Conservation (phyloP, 1,140 invertebrate species). For the Solen grandis region DNA sequence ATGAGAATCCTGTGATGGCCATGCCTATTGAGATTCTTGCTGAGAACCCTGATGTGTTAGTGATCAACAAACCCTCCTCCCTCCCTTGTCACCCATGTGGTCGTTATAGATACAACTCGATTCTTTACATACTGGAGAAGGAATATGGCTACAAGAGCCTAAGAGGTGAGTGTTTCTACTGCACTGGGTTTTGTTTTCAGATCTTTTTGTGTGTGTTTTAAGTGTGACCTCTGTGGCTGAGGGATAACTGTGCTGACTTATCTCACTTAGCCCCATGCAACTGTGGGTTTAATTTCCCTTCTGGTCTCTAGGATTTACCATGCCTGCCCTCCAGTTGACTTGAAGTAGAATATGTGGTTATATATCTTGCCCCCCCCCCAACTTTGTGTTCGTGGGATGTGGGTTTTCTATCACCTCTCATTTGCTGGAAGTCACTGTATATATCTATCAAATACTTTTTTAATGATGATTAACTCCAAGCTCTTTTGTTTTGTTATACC, state of each 20-base stretch:
- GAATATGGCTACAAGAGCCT: slow-evolving; percentile 97
- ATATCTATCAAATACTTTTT: too few relatives aligned
- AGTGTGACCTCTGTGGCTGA: too few relatives aligned
- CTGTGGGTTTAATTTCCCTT: background rate
- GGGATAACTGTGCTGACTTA: too few relatives aligned
- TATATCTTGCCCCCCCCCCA: background rate
- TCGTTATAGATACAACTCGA: slow-evolving; percentile 96
- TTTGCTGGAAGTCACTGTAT: too few relatives aligned
- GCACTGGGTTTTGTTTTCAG: background rate
- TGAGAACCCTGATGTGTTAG: slow-evolving; percentile 98
- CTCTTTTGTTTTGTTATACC: too few relatives aligned
- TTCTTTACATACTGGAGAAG: slow-evolving; percentile 97
- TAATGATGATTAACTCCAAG: too few relatives aligned
- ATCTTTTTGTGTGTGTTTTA: background rate
- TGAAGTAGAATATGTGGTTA: background rate
- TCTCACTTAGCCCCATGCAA: background rate
- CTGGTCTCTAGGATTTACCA: background rate
- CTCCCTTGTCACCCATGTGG: slow-evolving; percentile 99
- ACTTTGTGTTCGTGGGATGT: background rate
- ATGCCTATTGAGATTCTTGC: slow-evolving; percentile 96
- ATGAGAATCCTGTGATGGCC: slow-evolving; percentile 98
- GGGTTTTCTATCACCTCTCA: too few relatives aligned
- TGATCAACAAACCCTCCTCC: slow-evolving; percentile 99
- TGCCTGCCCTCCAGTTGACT: background rate
- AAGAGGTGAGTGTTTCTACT: slow-evolving; percentile 89